Percentiles rank a stretch among this genome's conserved stretches.
Conservation (phyloP, 2,888 invertebrate genomes). For the Theretra japonica region DNA sequence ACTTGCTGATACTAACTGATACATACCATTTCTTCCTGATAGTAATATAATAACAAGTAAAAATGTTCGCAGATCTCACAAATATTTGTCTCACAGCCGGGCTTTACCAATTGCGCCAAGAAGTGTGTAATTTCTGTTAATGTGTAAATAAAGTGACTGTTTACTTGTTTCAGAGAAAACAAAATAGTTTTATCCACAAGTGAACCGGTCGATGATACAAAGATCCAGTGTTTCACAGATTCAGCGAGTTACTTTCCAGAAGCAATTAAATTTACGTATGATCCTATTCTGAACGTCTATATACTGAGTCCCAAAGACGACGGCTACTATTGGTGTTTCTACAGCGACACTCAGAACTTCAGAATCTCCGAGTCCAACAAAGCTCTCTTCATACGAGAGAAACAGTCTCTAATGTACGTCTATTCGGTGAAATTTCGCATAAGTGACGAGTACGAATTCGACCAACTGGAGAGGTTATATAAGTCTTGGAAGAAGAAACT, state of each 20-base stretch:
- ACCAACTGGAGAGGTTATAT: constrained; percentile 40
- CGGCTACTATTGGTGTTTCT: constrained; percentile 79
- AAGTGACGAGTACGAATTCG: constrained; percentile 47
- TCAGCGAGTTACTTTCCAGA: constrained; percentile 61
- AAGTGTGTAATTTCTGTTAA: too few relatives aligned
- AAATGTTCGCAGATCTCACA: too few relatives aligned
- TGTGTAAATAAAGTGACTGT: neutral
- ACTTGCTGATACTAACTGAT: too few relatives aligned
- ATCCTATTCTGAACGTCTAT: constrained; percentile 49
- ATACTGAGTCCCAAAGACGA: constrained; percentile 59
- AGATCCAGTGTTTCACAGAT: constrained; percentile 74
- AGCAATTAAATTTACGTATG: constrained; percentile 51
- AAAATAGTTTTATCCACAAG: constrained; percentile 58
- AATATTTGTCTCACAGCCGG: too few relatives aligned
- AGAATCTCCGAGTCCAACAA: constrained; percentile 63
- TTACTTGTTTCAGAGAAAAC: constrained; percentile 58
- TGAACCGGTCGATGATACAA: constrained; percentile 50
- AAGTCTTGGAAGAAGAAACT: constrained; percentile 61
- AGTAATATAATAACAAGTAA: too few relatives aligned
- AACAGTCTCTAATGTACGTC: constrained; percentile 54
- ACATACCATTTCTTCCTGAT: too few relatives aligned
- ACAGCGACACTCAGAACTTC: constrained; percentile 59
- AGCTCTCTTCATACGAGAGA: constrained; percentile 62
- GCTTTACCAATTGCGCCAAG: too few relatives aligned
- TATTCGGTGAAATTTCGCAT: constrained; percentile 65